Evolutionary conservation across 2,888 invertebrate species (phyloP).

Genomic region (Drosophila testacea): DNA sequence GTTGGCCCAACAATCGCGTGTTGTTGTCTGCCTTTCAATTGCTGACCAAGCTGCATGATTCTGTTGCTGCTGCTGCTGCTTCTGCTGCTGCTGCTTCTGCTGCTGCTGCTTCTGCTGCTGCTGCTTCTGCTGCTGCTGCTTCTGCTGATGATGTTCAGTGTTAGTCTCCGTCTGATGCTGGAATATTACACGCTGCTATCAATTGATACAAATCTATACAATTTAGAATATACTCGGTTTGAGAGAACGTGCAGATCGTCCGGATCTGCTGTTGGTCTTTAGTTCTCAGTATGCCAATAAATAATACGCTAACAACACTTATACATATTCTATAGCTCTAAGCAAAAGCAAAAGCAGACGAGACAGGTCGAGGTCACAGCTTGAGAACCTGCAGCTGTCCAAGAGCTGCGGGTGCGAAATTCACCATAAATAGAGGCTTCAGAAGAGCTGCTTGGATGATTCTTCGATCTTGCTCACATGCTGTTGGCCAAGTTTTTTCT

Average conservation of each 20-base stretch:
- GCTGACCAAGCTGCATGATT: constrained; percentile 46
- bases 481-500: constrained; percentile 5
- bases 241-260: constrained; percentile 11
- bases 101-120: constrained; percentile 26
- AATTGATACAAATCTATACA: constrained; percentile 75
- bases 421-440: constrained; percentile 48
- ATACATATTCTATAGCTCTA: constrained; percentile 11
- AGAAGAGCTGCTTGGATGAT: constrained; percentile 20
- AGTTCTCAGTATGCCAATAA: constrained; percentile 73
- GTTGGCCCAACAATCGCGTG: constrained; percentile 60
- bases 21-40: constrained; percentile 37
- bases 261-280: constrained; percentile 24
- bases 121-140: constrained; percentile 29
- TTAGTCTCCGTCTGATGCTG: constrained; percentile 25
- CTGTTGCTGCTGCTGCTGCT: constrained; percentile 9
- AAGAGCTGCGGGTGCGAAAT: constrained; percentile 75
- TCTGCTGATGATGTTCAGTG: constrained; percentile 30
- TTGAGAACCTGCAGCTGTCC: constrained; percentile 46
- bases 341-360: constrained; percentile 56
- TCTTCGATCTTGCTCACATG: constrained; percentile 11
- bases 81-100: constrained; percentile 29
- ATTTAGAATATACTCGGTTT: constrained; percentile 52
- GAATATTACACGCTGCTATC: constrained; percentile 65
- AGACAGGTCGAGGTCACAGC: constrained; percentile 82
- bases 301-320: constrained; percentile 68